phyloP scores from a whole-genome alignment of 1,140 invertebrate genomes.

The Drosophila hydei region DNA sequence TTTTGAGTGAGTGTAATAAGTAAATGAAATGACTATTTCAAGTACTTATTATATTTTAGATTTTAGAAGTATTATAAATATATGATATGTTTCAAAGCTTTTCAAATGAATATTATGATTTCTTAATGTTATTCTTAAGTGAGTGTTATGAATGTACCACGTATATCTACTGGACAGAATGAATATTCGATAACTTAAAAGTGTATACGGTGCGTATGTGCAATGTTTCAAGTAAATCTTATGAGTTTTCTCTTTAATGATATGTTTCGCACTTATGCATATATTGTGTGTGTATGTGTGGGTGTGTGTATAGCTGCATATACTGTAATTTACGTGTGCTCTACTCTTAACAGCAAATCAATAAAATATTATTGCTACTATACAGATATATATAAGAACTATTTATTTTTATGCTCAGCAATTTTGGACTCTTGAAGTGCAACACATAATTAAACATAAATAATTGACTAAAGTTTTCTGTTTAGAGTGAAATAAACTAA shows the following conservation, averaged over 20 bases:
- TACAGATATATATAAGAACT: conserved; percentile 13
- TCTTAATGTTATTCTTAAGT: background rate
- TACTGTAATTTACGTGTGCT: conserved; percentile 11
- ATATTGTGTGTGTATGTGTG: background rate
- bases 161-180: background rate
- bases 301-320: conserved; percentile 20
- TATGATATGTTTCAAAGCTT: background rate
- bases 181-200: too few relatives aligned
- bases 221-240: background rate
- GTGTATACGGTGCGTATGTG: background rate
- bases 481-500: conserved; percentile 13
- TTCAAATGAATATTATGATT: background rate
- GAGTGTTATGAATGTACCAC: background rate
- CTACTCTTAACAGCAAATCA: conserved; percentile 29
- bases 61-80: background rate
- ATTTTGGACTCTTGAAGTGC: conserved; percentile 41
- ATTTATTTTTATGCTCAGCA: background rate
- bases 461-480: conserved; percentile 8
- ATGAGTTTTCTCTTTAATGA: background rate
- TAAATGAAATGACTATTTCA: background rate
- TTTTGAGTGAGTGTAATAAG: background rate
- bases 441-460: conserved; percentile 20
- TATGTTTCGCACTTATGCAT: background rate
- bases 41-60: background rate
- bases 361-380: conserved; percentile 1